These are phyloP conservation scores for Patella caerulea DNA, from an alignment of 2,888 invertebrate genomes.

Conservation along the genomic window DNA sequence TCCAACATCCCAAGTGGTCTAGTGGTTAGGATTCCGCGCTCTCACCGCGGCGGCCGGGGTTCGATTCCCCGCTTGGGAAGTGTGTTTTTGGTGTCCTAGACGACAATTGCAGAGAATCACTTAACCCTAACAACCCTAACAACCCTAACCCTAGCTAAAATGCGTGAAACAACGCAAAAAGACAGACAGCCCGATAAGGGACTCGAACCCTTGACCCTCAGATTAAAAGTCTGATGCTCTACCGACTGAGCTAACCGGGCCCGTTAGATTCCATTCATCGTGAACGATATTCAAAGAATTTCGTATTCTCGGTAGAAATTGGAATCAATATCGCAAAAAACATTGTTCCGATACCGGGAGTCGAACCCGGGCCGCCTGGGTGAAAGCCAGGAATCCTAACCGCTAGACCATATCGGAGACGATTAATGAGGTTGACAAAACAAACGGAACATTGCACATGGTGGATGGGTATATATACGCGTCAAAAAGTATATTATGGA, in stretches of 20 bases:
- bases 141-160: too few relatives aligned
- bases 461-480: background rate
- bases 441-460: too few relatives aligned
- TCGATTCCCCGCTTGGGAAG: too few relatives aligned
- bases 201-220: conserved; percentile 36
- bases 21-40: too few relatives aligned
- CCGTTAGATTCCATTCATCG: background rate
- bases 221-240: conserved; percentile 41
- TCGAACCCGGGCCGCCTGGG: conserved; percentile 13
- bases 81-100: too few relatives aligned
- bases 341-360: conserved; percentile 6
- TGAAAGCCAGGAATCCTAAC: conserved; percentile 12
- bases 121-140: too few relatives aligned
- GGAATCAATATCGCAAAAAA: background rate
- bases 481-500: conserved; percentile 19
- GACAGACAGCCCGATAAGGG: conserved; percentile 25
- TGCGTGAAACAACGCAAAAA: too few relatives aligned
- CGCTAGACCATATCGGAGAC: conserved; percentile 9
- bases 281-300: too few relatives aligned
- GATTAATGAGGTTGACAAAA: background rate
- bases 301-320: too few relatives aligned
- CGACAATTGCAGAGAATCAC: too few relatives aligned
- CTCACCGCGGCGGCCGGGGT: too few relatives aligned
- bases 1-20: too few relatives aligned
- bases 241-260: conserved; percentile 47